Base-by-base conservation (phyloP, 2,888 invertebrate species). In the Himalopsyche anomala region DNA sequence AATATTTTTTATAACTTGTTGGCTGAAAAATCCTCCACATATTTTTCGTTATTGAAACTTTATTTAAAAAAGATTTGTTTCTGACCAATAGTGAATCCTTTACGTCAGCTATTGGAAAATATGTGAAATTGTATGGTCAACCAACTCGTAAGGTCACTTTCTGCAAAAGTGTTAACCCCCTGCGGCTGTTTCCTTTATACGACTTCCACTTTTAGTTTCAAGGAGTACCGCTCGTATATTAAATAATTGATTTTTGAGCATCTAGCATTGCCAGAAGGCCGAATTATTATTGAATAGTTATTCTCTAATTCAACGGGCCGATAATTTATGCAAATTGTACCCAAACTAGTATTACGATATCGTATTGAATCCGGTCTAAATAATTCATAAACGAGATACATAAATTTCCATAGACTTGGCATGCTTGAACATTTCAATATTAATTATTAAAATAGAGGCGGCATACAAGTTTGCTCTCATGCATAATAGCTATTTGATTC, bases 361-460 rank as follows among this genome's bases (percentile, higher is more conserved):
- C 62, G 62, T 62, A 62, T 62, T 62, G 28, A 62, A n/a, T 62
- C 62, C 62, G 62, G 62, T 62, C 62, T 62, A 62, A 62, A 62
- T 62, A 62, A 62, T 62, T n/a, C 19, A 62, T 62, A 62, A 62
- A 62, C 62, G 8, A 62, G 62, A 62, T 62, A 62, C 28, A 62
- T 62, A 9, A 62, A 62, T 62, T 62, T 62, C 62, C 62, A 62
- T 62, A 62, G 62, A 62, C 62, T 62, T 19, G 51, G 51, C 51
- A 15, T 51, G 51, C 51, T 62, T 19, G 19, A 62, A 62, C 11
- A 62, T n/a, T 62, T 62, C n/a, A 28, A 62, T 28, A 62, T 62
- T 62, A 62, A 6, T 62, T 62, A 19, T 62, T 62, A 51, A 51
- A 51, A 51, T 51, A 51, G 51, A 51, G 51, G 15, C 51, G 51